Evolutionary conservation across 2,113 vertebrate species (phyloP), one percentile per base, ranked within the genome.

Genomic region (Ochotona curzoniae): DNA sequence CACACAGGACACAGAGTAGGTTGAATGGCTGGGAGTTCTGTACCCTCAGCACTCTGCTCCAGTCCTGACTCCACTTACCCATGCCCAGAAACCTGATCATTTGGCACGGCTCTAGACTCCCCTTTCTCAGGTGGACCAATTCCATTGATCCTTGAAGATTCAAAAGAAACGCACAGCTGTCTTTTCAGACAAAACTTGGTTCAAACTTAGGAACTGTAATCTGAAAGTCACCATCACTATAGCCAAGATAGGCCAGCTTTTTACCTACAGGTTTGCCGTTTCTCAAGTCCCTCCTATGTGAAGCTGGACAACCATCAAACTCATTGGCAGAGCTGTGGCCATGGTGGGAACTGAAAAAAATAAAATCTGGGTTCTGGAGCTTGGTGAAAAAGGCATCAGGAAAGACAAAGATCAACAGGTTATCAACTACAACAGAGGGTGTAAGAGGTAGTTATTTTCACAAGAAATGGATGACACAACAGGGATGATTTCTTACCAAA

Each of bases 331-430:
- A 60, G 21, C 66, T 64, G 13, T 75, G 21, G 11, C 47, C 81
- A 2, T 30, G 69, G 9, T 63, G 67, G 9, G 51, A 76, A 8
- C 64, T 69, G 86, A 44, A 88, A 87, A 15, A 66, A 83, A 90
- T 88, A 93, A 61, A 90, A 92, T 89, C 20, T 89, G 49, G 60
- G 51, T 76, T 88, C 85, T 47, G 92, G n/a, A 85, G 11, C 11
- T 17, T 64, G 70, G 66, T 47, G 78, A 70, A 57, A 83, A 80
- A 89, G 51, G 60, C 25, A 67, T 15, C 12, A 49, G 20, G 47
- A 71, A 87, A 88, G 61, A 94, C 38, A 86, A 17, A 25, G 12
- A 57, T 57, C 1, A 25, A n/a, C 11, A 54, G 83, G 32, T 57
- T 79, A 92, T 26, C 81, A 67, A 88, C 83, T 83, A 83, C 28